Evolutionary conservation across 2,888 invertebrate species (phyloP).

Genomic region (Zygogramma bicolorata): DNA sequence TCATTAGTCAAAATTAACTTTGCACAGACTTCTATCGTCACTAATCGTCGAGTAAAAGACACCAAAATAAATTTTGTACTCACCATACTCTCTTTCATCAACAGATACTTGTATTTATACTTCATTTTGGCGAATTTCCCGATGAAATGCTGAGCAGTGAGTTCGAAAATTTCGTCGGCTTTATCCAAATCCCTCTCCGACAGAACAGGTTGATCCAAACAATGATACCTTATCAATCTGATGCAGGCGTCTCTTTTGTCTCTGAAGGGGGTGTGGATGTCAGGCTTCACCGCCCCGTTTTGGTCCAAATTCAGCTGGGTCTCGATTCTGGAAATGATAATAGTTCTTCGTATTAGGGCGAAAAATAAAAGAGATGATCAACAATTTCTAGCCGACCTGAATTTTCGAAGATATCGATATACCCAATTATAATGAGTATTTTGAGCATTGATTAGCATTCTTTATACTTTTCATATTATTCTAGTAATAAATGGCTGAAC

Average conservation of each 20-base stretch:
- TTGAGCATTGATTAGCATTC: no score
- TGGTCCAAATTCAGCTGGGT: slow-evolving; percentile 82
- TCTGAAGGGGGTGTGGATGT: slow-evolving; percentile 78
- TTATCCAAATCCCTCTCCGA: slow-evolving; percentile 75
- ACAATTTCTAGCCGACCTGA: no score
- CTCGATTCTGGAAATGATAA: slow-evolving; percentile 73
- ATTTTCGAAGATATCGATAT: no score
- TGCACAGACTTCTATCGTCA: background rate
- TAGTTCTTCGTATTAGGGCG: background rate
- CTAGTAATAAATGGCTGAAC: no score
- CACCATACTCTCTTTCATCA: slow-evolving; percentile 85
- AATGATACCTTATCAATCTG: slow-evolving; percentile 81
- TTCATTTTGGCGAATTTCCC: slow-evolving; percentile 79
- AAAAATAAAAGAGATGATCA: no score
- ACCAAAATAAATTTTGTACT: no score
- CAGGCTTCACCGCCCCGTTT: slow-evolving; percentile 79
- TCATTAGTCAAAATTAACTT: no score
- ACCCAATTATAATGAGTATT: no score
- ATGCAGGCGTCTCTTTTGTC: slow-evolving; percentile 81
- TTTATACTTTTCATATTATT: no score
- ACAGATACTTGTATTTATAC: slow-evolving; percentile 79
- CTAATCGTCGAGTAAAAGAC: no score
- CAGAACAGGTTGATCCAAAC: slow-evolving; percentile 76
- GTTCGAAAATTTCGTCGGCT: slow-evolving; percentile 78
- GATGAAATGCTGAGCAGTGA: slow-evolving; percentile 76